Base-by-base conservation (phyloP, 2,888 invertebrate genomes). In the Diarsia brunnea region DNA sequence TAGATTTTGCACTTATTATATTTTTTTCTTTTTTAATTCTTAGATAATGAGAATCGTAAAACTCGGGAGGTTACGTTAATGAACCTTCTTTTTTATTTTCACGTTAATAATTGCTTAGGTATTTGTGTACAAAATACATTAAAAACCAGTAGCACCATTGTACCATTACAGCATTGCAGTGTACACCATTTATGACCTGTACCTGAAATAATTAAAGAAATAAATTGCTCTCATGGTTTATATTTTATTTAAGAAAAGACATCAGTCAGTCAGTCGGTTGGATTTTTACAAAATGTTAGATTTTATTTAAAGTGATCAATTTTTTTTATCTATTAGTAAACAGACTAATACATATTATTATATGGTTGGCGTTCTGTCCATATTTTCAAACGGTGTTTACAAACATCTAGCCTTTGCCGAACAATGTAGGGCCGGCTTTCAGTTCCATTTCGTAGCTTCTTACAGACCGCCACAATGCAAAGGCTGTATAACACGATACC, bases 1-100 rank as follows among this genome's bases (percentile, higher is more conserved):
- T 70, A 64, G 67, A 69, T 53, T 70, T 63, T 63, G 69, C 69
- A 69, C 81, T 73, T 77, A 67, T 49, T 53, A 16, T 47, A 31
- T 58, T 67, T 70, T 21, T 21, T 4, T 2, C 10, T n/a, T 76
- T 43, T 76, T 63, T 14, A 53, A 53, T 71, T 65, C 60, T 27
- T 45, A 27, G 19, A 45, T 71, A 65, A 55, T 68, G 27, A 11
- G 43, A 63, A 8, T 77, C 76, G 77, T 77, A 63, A 76, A 76
- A 77, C 77, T 63, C 47, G 19, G 24, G 43, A 27, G 14, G 11
- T 24, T 47, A 49, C 16, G 2, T 61, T 16, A 24, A 4, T 27
- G 19, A n/a, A 1, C 4, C 11, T 47, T 69, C 7, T 38, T 31
- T 47, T 58, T 49, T 8, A 8, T 58, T 27, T 19, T 21, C 10